These are phyloP conservation scores for Halcyon chelicuti DNA, from an alignment of 2,797 vertebrate genomes.

Conservation along the genomic window DNA sequence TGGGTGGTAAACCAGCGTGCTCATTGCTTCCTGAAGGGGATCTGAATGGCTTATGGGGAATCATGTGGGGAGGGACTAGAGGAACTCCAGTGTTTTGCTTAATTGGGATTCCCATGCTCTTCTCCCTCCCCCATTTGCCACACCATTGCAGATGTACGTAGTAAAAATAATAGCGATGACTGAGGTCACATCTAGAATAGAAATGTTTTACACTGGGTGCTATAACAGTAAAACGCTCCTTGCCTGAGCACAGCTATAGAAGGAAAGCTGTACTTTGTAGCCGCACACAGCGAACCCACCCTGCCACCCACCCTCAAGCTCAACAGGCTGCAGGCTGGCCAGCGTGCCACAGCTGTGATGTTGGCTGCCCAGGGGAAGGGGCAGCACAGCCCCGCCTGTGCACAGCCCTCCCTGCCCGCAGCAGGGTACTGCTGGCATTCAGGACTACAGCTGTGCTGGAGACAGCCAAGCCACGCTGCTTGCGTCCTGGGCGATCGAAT, in stretches of 20 bases:
- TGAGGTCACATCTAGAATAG: neutral
- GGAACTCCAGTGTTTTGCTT: neutral
- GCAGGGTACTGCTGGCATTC: neutral
- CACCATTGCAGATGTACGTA: neutral
- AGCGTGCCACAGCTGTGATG: accelerated
- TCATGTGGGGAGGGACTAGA: neutral
- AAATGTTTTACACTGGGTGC: neutral
- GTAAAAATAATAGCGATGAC: neutral
- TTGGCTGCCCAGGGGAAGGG: accelerated
- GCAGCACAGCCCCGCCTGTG: neutral
- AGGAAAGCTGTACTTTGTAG: neutral
- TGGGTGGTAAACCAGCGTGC: neutral
- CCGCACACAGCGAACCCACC: neutral
- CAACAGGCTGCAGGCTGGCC: neutral
- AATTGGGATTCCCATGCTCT: neutral
- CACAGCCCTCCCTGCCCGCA: accelerated
- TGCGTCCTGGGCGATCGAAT: accelerated
- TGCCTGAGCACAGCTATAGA: neutral
- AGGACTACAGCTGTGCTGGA: neutral
- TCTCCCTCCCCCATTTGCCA: neutral
- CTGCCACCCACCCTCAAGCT: neutral
- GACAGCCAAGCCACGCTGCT: neutral
- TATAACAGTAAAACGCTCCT: accelerated
- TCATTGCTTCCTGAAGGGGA: neutral
- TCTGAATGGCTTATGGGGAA: neutral